These are phyloP conservation scores for Protonemura montana DNA, from an alignment of 2,888 invertebrate species.

Conservation along the genomic window DNA sequence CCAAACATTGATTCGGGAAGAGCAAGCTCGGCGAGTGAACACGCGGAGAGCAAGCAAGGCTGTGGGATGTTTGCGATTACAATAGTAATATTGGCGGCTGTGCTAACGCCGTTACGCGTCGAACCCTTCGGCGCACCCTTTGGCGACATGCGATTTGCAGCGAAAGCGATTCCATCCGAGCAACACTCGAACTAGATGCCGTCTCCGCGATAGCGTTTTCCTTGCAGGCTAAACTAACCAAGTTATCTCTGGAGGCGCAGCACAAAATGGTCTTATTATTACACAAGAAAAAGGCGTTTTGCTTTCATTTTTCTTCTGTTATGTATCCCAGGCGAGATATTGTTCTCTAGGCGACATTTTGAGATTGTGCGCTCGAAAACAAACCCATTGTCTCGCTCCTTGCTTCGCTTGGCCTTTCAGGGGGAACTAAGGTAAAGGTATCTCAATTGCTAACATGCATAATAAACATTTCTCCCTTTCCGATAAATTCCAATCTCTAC, in stretches of 20 bases:
- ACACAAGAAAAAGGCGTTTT: slow-evolving; percentile 32
- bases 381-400: slow-evolving; percentile 30
- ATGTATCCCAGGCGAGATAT: slow-evolving; percentile 32
- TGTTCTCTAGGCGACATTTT: slow-evolving; percentile 21
- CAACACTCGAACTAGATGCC: background rate
- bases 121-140: background rate
- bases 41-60: too few species aligned
- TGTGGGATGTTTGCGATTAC: background rate
- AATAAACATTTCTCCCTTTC: slow-evolving; percentile 12
- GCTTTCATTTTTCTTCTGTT: slow-evolving; percentile 35
- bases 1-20: too few species aligned
- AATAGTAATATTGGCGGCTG: background rate
- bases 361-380: slow-evolving; percentile 27
- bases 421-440: background rate
- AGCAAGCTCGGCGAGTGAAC: too few species aligned
- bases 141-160: background rate
- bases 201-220: background rate
- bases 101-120: background rate
- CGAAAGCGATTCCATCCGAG: background rate
- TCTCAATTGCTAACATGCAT: slow-evolving; percentile 12
- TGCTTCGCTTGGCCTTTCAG: background rate
- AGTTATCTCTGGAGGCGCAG: slow-evolving; percentile 33
- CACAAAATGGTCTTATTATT: slow-evolving; percentile 39
- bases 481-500: background rate
- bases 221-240: slow-evolving; percentile 14